Conservation (phyloP, 1,140 invertebrate genomes). For the Drosophila triauraria region DNA sequence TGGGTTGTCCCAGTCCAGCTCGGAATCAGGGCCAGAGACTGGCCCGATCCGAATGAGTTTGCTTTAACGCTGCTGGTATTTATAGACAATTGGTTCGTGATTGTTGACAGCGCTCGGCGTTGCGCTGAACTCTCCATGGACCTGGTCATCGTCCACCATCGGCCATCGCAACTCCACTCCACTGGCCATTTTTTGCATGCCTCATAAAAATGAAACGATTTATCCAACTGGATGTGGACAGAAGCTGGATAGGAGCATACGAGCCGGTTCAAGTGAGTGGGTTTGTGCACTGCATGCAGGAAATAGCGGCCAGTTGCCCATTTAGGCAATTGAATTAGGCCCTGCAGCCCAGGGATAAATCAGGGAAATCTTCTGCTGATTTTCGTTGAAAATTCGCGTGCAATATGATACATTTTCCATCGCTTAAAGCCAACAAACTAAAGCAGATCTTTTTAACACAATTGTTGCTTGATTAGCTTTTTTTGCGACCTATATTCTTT, state of each 20-base stretch:
- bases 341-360: constrained; percentile 29
- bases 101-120: constrained; percentile 75
- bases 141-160: constrained; percentile 21
- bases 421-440: background rate
- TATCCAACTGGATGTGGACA: constrained; percentile 45
- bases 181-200: constrained; percentile 70
- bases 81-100: constrained; percentile 84
- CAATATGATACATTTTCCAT: background rate
- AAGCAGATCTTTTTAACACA: background rate
- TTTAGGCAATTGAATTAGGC: constrained; percentile 72
- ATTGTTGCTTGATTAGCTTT: background rate
- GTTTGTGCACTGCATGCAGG: constrained; percentile 54
- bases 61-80: constrained; percentile 78
- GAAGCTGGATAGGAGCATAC: constrained; percentile 3
- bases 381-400: constrained; percentile 14
- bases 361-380: constrained; percentile 40
- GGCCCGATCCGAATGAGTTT: constrained; percentile 62
- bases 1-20: constrained; percentile 25
- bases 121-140: constrained; percentile 59
- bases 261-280: constrained; percentile 34
- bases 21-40: constrained; percentile 29
- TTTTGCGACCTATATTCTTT: too few relatives aligned
- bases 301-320: constrained; percentile 61
- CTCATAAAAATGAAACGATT: constrained; percentile 76
- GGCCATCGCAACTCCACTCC: constrained; percentile 38